Conservation (phyloP, 2,113 vertebrate genomes). For the Excalfactoria chinensis region DNA sequence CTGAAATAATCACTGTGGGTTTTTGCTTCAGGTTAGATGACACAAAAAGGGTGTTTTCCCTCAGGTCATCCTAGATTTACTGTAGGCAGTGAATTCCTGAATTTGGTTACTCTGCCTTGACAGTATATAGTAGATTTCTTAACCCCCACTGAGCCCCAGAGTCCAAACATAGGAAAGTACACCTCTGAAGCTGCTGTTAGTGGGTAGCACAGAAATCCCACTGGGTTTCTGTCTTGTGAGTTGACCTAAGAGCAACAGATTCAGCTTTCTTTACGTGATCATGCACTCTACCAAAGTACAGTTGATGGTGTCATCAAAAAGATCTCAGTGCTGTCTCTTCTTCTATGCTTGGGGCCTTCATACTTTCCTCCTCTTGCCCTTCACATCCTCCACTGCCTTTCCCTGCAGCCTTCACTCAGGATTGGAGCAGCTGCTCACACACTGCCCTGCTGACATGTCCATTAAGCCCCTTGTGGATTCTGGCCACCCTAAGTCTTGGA, state of each 20-base stretch:
- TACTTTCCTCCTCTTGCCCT: not conserved
- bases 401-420: not conserved
- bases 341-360: not conserved
- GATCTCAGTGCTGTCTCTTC: not conserved
- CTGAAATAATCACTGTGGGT: not conserved
- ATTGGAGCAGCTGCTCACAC: not conserved
- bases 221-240: fast-evolving
- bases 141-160: not conserved
- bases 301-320: not conserved
- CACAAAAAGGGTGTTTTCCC: not conserved
- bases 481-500: fast-evolving
- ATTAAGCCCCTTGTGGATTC: not conserved
- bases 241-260: not conserved
- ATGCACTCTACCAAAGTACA: not conserved
- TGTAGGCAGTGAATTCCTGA: not conserved
- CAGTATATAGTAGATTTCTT: fast-evolving
- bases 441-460: fast-evolving
- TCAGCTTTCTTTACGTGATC: not conserved
- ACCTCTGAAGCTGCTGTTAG: not conserved
- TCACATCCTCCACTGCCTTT: fast-evolving
- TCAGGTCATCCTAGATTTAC: not conserved
- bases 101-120: fast-evolving
- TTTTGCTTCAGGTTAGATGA: not conserved
- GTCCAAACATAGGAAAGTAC: not conserved
- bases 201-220: not conserved